Evolutionary conservation across 2,113 vertebrate genomes (phyloP).

Genomic region (Carassius gibelio): DNA sequence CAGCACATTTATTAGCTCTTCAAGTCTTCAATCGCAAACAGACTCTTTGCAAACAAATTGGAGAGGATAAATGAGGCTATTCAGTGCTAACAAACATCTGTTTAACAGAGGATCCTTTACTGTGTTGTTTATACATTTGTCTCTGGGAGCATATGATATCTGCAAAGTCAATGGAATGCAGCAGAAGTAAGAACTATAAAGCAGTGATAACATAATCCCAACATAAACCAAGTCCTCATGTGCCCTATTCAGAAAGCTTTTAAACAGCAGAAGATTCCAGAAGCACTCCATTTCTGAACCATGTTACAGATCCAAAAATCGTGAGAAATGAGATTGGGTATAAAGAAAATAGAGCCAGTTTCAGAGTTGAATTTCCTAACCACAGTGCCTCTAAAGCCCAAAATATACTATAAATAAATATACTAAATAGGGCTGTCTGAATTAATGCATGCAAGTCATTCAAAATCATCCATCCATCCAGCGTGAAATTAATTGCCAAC

Average conservation of each 20-base stretch:
- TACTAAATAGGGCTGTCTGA: not conserved
- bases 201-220: not conserved
- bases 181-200: not conserved
- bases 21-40: not conserved
- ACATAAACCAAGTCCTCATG: not conserved
- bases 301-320: not conserved
- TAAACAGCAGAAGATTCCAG: not conserved
- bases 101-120: not conserved
- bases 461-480: not conserved
- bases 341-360: not conserved
- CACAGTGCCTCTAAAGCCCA: not conserved
- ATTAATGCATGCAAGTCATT: not conserved
- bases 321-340: not conserved
- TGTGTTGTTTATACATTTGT: not conserved
- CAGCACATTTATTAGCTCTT: not conserved
- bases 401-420: not conserved
- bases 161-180: not conserved
- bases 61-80: not conserved
- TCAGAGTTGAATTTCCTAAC: not conserved
- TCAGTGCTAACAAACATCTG: not conserved
- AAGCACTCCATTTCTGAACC: not conserved
- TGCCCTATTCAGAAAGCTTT: not conserved
- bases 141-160: not conserved
- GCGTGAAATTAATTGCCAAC: not conserved
- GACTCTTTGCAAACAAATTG: not conserved